Base-by-base conservation (phyloP, 2,888 invertebrate genomes). In the Campaea margaritaria region DNA sequence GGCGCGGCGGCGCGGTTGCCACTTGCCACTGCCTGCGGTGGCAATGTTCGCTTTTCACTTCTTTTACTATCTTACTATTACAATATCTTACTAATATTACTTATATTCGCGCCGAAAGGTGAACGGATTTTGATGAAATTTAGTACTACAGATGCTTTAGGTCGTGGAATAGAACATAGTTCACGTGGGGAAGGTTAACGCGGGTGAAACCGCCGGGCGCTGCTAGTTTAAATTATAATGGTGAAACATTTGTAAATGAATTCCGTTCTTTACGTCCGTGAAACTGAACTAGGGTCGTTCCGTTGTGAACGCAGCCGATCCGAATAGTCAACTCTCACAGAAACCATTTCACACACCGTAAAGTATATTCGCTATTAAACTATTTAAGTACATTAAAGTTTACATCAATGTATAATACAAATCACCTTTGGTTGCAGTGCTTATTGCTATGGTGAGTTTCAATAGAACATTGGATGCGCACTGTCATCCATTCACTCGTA, bases 381-480 rank as follows among this genome's bases (percentile, higher is more conserved):
- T 79, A 79, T 75, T 59, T 59, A 72, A 69, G 65, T 76, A 76
- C 72, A 72, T 68, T 71, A 65, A 51, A 65, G 48, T 64, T 57
- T 57, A 50, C 56, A 51, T 59, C 49, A 61, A 60, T 62, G 34
- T 76, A 75, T 74, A 74, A 72, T 68, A 65, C 70, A 68, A 70
- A 83, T 85, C 86, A 83, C 85, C 78, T 74, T 77, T 75, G 76
- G 79, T 80, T 81, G 84, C 87, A 77, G 78, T 72, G 80, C 79
- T 87, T 87, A 87, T 87, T 87, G 87, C 87, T 87, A 81, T 67
- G 52, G 49, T 65, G 62, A 67, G 64, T 66, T 64, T 67, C 62
- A 49, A 57, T 65, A 68, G 69, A 51, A 47, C 27, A 12, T 53
- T 12, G 58, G 53, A 64, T 65, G 64, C 62, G 45, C 51, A 57